Evolutionary conservation across 2,113 vertebrate genomes (phyloP), one percentile per base, ranked within the genome.

Genomic region (Hydrolagus affinis): DNA sequence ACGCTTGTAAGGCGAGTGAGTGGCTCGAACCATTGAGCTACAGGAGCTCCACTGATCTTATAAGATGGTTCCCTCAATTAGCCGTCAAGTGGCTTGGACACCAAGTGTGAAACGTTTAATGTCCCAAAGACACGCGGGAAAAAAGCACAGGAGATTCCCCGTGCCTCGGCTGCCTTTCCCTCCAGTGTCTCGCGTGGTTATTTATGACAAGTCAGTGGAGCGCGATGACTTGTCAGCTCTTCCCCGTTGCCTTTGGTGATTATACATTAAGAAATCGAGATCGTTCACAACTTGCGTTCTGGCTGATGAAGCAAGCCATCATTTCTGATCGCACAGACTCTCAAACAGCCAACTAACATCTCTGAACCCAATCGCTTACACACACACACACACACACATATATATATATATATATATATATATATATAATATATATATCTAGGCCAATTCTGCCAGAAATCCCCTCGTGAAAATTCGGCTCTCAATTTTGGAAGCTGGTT

Each of bases 201-300:
- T 1, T 72, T 28, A 28, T 11, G 14, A 72, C 25, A 19, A 70
- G 69, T 72, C 30, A 15, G 70, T 72, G 44, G 44, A 44, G 44
- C 44, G 44, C 59, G 64, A 30, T 83, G 78, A 66, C 78, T 28
- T 66, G 25, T 83, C 25, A 66, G 78, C 25, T 68, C 19, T 83
- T 83, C 28, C n/a, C 60, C 66, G 23, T 83, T 83, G 77, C 59
- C 78, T 83, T 75, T 83, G 66, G 78, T 10, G 66, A 83, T n/a
- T n/a, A n/a, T 83, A 68, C 78, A 83, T 83, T 83, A 83, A 83
- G 78, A 83, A 66, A 62, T 28, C 25, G 32, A 66, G 10, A 83
- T 83, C 66, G 66, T 83, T 83, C 59, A 83, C 66, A 32, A n/a
- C n/a, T 25, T 66, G 60, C 17, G 62, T 66, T 83, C 78, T 83